Evolutionary conservation across 2,797 vertebrate genomes (phyloP).

Genomic region (Mus caroli): DNA sequence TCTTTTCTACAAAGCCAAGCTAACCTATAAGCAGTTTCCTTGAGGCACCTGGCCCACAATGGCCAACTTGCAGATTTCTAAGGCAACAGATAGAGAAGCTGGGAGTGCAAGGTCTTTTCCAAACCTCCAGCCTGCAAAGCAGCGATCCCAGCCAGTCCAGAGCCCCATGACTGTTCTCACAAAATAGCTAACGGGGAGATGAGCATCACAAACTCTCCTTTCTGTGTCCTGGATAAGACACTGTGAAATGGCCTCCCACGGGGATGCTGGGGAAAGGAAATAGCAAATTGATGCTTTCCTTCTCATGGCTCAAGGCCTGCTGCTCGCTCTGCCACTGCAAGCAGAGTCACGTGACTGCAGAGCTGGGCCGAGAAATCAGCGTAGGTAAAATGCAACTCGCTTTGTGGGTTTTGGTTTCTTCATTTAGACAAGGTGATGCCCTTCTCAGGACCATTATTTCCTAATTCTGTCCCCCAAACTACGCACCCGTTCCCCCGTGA

Average conservation of each 20-base stretch:
- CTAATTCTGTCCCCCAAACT: slow-evolving; percentile 51
- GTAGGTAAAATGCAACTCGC: slow-evolving; percentile 47
- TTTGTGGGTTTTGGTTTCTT: slow-evolving; percentile 37
- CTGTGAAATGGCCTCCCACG: slow-evolving; percentile 13
- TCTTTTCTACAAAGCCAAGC: slow-evolving; percentile 74
- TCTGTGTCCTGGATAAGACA: neutral
- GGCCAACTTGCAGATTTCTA: slow-evolving; percentile 70
- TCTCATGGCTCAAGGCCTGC: too few relatives aligned
- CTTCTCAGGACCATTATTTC: slow-evolving; percentile 48
- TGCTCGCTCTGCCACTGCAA: neutral
- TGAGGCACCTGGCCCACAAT: slow-evolving; percentile 64
- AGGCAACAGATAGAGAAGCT: slow-evolving; percentile 64
- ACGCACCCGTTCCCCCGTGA: slow-evolving; percentile 1
- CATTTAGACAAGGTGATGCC: neutral
- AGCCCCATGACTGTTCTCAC: slow-evolving; percentile 32
- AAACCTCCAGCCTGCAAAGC: slow-evolving; percentile 62
- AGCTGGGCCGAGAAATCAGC: slow-evolving; percentile 14
- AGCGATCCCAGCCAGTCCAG: slow-evolving; percentile 32
- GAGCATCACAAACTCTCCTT: neutral
- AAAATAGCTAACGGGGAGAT: slow-evolving; percentile 47
- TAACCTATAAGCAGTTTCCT: slow-evolving; percentile 80
- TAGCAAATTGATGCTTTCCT: neutral
- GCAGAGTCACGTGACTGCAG: slow-evolving; percentile 29
- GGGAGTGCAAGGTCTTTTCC: slow-evolving; percentile 49
- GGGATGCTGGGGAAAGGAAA: neutral